Base-by-base conservation (phyloP, 2,113 vertebrate genomes). In the Cyrtonyx montezumae region DNA sequence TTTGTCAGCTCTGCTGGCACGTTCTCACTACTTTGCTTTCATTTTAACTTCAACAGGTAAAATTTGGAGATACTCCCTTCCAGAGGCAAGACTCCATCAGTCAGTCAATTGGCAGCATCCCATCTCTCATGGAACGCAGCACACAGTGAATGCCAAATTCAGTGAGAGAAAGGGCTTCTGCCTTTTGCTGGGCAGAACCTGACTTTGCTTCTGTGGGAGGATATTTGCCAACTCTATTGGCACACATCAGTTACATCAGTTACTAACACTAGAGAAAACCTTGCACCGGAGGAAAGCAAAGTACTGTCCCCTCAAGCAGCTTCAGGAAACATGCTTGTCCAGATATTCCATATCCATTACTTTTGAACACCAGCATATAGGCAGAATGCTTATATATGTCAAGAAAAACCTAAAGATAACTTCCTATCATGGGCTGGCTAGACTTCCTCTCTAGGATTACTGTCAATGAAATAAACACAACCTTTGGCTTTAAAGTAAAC, bases 401-500 rank as follows among this genome's bases (percentile, higher is more conserved):
- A 92, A 71, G n/a, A 36, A 16, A 87, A 92, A 79, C 21, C 25
- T 46, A 45, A 80, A 89, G 56, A 51, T 59, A 75, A 18, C 58
- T 77, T 74, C 13, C 43, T 40, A 2, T 36, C 5, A 23, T 6
- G 5, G 49, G 5, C 40, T 75, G 55, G 30, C 34, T 63, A 34
- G 55, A 23, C 37, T 74, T 88, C 74, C 45, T 56, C 34, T 45
- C 43, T 67, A 71, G 26, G 70, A 79, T 74, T 67, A 36, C 1
- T 56, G 40, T 20, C 15, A 75, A 48, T 71, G 61, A 82, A 68
- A 78, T 17, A 56, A 81, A 13, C 7, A 32, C 4, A 63, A 37
- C 17, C 49, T 87, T 25, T 32, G 26, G 36, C 48, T 71, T 71
- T 34, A 48, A 1, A 20, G 20, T 18, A 51, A 76, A 59, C 11